Conservation (phyloP, 2,888 invertebrate species). For the Rhorus exstirpatorius region DNA sequence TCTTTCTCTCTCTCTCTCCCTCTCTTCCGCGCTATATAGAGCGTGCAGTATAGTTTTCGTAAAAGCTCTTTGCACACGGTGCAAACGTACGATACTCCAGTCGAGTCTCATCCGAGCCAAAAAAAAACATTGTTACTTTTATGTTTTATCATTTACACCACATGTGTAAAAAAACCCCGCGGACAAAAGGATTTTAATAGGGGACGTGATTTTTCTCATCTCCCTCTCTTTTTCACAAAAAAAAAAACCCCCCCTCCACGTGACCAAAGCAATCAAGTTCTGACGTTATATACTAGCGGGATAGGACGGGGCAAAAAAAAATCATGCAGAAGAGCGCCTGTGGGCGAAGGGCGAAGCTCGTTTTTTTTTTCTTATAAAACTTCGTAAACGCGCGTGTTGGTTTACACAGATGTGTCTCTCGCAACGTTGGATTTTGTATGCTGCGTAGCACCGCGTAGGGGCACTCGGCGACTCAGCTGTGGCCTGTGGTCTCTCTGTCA, state of each 20-base stretch:
- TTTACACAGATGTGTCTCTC: slow-evolving; percentile 5
- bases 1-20: not conserved
- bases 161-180: too few species aligned
- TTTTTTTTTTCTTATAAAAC: slow-evolving; percentile 27
- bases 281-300: slow-evolving; percentile 14
- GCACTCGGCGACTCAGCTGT: slow-evolving; percentile 59
- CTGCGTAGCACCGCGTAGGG: slow-evolving; percentile 52
- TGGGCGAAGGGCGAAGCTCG: slow-evolving; percentile 9
- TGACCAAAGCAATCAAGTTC: slow-evolving; percentile 1
- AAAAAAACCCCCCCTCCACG: slow-evolving; percentile 22
- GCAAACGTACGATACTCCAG: not conserved
- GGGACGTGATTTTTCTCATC: slow-evolving; percentile 1
- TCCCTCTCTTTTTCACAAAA: slow-evolving; percentile 2
- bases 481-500: slow-evolving; percentile 45
- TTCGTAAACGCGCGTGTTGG: slow-evolving; percentile 28
- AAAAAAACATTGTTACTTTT: too few species aligned
- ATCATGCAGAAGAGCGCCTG: slow-evolving; percentile 26
- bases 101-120: too few species aligned
- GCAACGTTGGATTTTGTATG: slow-evolving; percentile 29
- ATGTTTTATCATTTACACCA: too few species aligned
- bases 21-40: too few species aligned
- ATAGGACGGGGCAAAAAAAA: slow-evolving; percentile 22
- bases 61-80: not conserved
- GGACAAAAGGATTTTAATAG: too few species aligned
- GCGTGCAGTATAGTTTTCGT: too few species aligned